phyloP scores from a whole-genome alignment of 1,140 invertebrate species.

The Aphelinus atriplicis region DNA sequence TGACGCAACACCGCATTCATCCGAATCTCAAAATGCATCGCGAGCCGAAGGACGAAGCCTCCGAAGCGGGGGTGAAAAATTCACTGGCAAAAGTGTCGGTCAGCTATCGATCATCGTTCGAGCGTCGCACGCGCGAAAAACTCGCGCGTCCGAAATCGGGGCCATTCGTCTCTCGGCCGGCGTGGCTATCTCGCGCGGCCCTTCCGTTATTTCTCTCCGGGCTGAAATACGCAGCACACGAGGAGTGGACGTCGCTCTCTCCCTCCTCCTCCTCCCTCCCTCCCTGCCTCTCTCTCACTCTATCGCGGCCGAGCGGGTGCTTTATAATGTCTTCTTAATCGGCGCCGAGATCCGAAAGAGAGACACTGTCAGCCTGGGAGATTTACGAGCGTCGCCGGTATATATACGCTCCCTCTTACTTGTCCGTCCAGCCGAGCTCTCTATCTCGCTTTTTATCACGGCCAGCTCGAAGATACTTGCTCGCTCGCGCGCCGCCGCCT shows the following conservation, averaged over 20 bases:
- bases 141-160: slow-evolving; percentile 11
- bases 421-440: background rate
- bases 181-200: background rate
- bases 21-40: no score
- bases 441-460: slow-evolving; percentile 1
- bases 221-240: slow-evolving; percentile 14
- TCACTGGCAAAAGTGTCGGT: no score
- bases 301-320: background rate
- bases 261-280: background rate
- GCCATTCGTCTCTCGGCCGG: slow-evolving; percentile 21
- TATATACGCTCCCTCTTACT: no score
- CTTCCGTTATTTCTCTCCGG: slow-evolving; percentile 15
- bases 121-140: slow-evolving; percentile 4
- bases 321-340: slow-evolving; percentile 44
- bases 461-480: slow-evolving; percentile 9
- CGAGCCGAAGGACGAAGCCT: no score
- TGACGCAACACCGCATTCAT: no score
- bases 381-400: slow-evolving; percentile 30
- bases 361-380: slow-evolving; percentile 33
- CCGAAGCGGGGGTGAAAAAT: no score
- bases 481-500: background rate
- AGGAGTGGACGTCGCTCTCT: background rate
- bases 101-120: background rate
- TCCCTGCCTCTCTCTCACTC: background rate
- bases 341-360: slow-evolving; percentile 35